phyloP scores from a whole-genome alignment of 2,888 invertebrate genomes.

The Tenthredo livida region DNA sequence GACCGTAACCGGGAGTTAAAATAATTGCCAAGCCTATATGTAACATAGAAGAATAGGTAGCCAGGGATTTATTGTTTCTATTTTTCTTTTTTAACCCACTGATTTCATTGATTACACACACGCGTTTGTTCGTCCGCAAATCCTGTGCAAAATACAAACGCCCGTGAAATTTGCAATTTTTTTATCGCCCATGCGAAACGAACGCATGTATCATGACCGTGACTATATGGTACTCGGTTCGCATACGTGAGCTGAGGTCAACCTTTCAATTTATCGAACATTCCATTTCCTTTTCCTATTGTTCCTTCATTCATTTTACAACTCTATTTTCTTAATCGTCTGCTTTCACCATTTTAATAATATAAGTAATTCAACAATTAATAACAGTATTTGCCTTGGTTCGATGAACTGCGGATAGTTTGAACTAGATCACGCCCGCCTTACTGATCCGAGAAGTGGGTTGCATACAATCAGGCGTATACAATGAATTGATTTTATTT shows the following conservation, averaged over 20 bases:
- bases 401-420: background rate
- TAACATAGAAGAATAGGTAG: background rate
- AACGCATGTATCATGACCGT: background rate
- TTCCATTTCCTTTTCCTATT: background rate
- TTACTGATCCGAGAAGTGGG: background rate
- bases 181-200: background rate
- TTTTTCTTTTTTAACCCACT: background rate
- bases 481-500: background rate
- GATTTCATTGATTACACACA: conserved; percentile 15
- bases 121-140: conserved; percentile 17
- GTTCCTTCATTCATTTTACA: background rate
- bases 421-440: background rate
- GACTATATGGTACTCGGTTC: background rate
- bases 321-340: background rate
- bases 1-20: background rate
- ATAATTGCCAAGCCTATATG: background rate
- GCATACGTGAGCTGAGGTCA: background rate
- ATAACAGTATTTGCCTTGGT: background rate
- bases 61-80: background rate
- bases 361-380: background rate
- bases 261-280: background rate
- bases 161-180: conserved; percentile 20
- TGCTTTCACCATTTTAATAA: too few relatives aligned
- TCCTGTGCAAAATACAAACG: conserved; percentile 25
- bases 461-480: background rate